Percentiles rank a stretch among this genome's conserved stretches.
phyloP scores from a whole-genome alignment of 1,140 invertebrate genomes.

The Formica selysi region DNA sequence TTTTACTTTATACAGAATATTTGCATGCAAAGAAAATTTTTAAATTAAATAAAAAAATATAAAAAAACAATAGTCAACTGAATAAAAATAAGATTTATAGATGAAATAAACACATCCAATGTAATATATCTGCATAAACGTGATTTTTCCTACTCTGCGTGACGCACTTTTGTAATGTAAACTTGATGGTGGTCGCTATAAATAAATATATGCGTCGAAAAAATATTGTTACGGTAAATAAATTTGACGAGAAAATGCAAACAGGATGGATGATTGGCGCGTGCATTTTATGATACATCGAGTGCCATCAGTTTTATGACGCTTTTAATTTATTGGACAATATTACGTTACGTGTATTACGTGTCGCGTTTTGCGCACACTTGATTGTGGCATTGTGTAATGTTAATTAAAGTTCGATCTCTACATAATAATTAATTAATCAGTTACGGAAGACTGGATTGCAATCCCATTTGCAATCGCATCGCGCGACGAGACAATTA shows the following conservation, averaged over 20 bases:
- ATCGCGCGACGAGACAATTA: neutral
- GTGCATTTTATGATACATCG: neutral
- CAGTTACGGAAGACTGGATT: neutral
- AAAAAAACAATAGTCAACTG: neutral
- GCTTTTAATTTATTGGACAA: conserved; percentile 25
- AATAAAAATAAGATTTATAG: neutral
- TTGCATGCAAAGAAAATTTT: neutral
- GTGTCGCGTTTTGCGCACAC: conserved; percentile 31
- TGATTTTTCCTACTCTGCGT: neutral
- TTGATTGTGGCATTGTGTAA: conserved; percentile 40
- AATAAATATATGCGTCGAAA: neutral
- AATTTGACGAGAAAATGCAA: conserved; percentile 35
- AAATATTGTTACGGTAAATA: conserved; percentile 23
- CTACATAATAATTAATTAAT: conserved; percentile 53
- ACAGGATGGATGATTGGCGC: conserved; percentile 5
- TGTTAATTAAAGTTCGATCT: conserved; percentile 47
- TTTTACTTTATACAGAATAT: neutral
- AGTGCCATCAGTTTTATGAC: conserved; percentile 33
- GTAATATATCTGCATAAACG: neutral
- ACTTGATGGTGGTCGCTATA: conserved; percentile 24
- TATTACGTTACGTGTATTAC: conserved; percentile 11
- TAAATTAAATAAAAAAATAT: neutral
- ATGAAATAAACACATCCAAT: neutral
- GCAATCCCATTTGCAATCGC: conserved; percentile 11
- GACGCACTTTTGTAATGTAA: conserved; percentile 28